Evolutionary conservation across 2,888 invertebrate genomes (phyloP).

Genomic region (Lycaena phlaeas): DNA sequence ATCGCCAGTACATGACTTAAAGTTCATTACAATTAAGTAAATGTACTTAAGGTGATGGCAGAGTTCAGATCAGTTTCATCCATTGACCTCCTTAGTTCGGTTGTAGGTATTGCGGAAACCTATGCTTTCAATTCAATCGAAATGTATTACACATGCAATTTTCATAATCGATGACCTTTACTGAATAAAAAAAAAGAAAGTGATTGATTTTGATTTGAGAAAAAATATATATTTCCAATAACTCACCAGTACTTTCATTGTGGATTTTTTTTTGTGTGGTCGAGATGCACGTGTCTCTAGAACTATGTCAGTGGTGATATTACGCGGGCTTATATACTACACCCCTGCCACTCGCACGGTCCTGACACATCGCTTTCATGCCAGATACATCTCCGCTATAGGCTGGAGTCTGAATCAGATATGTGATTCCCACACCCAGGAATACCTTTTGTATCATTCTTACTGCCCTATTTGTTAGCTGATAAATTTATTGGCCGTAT

Average conservation of each 20-base stretch:
- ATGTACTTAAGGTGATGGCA: slow-evolving; percentile 36
- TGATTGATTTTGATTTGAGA: neutral
- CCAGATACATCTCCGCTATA: slow-evolving; percentile 44
- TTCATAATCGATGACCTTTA: neutral
- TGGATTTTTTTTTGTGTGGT: slow-evolving; percentile 42
- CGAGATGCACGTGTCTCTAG: slow-evolving; percentile 53
- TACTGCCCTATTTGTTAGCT: neutral
- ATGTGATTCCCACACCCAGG: neutral
- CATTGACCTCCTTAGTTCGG: slow-evolving; percentile 41
- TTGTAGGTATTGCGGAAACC: slow-evolving; percentile 40
- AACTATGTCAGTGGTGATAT: slow-evolving; percentile 68
- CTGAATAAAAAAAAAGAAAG: neutral
- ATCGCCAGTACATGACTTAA: neutral
- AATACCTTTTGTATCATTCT: neutral
- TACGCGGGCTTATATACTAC: slow-evolving; percentile 66
- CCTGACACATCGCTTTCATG: slow-evolving; percentile 63
- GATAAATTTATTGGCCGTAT: no score
- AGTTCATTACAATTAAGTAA: neutral
- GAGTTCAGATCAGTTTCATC: slow-evolving; percentile 50
- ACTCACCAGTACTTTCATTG: slow-evolving; percentile 68
- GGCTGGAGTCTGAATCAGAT: slow-evolving; percentile 29
- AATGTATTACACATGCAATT: slow-evolving; percentile 7
- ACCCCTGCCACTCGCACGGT: slow-evolving; percentile 66
- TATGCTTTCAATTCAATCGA: slow-evolving; percentile 17
- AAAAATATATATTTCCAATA: slow-evolving; percentile 4